Percentiles rank a stretch among this genome's conserved stretches.
Evolutionary conservation across 2,888 invertebrate genomes (phyloP).

Genomic region (Caenorhabditis becei): DNA sequence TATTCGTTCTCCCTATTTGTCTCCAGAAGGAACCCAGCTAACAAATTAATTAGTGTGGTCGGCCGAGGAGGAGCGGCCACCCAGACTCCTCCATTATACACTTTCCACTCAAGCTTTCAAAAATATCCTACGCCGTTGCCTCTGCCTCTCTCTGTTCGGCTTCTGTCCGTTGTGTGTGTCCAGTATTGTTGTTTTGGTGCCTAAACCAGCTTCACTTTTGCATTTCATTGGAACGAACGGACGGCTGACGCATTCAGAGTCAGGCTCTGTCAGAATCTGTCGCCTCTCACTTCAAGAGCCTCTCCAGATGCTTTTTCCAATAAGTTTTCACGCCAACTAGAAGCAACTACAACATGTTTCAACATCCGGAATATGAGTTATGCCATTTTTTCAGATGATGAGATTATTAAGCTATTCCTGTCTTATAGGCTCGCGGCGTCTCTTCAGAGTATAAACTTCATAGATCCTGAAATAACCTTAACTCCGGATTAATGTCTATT

Average conservation of each 20-base stretch:
- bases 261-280: neutral
- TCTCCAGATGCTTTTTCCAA: too few species aligned
- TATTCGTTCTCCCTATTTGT: slow-evolving; percentile 18
- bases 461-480: too few species aligned
- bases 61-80: slow-evolving; percentile 37
- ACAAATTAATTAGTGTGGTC: slow-evolving; percentile 50
- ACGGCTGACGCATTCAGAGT: neutral
- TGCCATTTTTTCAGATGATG: neutral
- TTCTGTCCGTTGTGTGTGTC: slow-evolving; percentile 18
- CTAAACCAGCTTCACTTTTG: slow-evolving; percentile 6
- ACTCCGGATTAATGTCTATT: neutral
- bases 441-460: too few species aligned
- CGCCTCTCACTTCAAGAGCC: neutral
- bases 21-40: slow-evolving; percentile 38
- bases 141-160: neutral
- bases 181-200: slow-evolving; percentile 44
- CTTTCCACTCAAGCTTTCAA: slow-evolving; percentile 48
- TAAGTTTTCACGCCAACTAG: too few species aligned
- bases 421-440: too few species aligned
- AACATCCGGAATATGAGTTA: too few species aligned
- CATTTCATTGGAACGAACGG: slow-evolving; percentile 8
- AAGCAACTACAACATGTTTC: neutral
- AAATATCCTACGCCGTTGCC: slow-evolving; percentile 25
- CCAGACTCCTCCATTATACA: slow-evolving; percentile 45
- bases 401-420: neutral